A percentile compares a stretch with the other conserved stretches of the same genome.
phyloP scores from a whole-genome alignment of 2,888 invertebrate species.

The Acanthococcus lagerstroemiae region DNA sequence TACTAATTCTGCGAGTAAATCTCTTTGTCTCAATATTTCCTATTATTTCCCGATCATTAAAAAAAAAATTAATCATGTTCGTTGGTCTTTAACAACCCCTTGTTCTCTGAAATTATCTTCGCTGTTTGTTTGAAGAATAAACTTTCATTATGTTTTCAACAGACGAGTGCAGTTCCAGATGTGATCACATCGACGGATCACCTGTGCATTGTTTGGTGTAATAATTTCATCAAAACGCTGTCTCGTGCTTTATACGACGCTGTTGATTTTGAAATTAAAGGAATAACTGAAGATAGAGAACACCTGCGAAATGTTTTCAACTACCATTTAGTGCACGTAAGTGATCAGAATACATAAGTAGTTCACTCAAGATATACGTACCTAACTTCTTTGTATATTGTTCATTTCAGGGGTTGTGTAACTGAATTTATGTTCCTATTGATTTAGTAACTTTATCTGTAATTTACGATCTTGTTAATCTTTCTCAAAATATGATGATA shows the following conservation, averaged over 20 bases:
- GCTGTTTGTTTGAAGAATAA: too few species aligned
- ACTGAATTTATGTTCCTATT: too few species aligned
- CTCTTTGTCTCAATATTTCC: too few species aligned
- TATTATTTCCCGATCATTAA: too few species aligned
- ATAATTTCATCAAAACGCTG: constrained; percentile 70
- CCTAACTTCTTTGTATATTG: too few species aligned
- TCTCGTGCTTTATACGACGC: constrained; percentile 72
- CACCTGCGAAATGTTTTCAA: constrained; percentile 43
- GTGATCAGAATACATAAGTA: too few species aligned
- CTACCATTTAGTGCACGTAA: constrained; percentile 48
- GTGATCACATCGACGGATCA: constrained; percentile 86
- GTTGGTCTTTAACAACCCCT: too few species aligned
- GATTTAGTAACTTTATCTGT: not conserved
- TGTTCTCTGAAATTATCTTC: too few species aligned
- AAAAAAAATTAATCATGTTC: too few species aligned
- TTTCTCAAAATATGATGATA: not conserved
- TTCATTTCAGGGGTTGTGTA: too few species aligned
- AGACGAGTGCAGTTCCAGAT: constrained; percentile 66
- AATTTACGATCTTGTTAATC: not conserved
- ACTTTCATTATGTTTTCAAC: constrained; percentile 34
- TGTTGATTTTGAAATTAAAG: constrained; percentile 50
- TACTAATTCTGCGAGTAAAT: too few species aligned
- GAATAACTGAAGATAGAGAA: constrained; percentile 43
- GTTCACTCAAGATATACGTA: too few species aligned
- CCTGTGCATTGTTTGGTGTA: constrained; percentile 85